These are phyloP conservation scores for Aphidius colemani DNA, from an alignment of 2,888 invertebrate genomes.

Conservation along the genomic window DNA sequence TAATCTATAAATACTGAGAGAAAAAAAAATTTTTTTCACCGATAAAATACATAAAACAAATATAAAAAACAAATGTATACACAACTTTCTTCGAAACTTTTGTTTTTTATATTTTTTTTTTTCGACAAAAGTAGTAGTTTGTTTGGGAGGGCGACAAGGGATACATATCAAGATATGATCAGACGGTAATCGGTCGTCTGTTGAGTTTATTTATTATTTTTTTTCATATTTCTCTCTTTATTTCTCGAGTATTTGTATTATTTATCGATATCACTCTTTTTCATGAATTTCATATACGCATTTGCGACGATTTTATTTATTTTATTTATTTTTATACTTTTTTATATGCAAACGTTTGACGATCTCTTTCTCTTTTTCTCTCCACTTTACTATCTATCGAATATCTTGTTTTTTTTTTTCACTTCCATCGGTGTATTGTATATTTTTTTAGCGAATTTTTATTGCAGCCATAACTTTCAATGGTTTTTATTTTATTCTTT, in stretches of 20 bases:
- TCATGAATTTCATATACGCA: neutral
- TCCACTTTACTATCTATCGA: neutral
- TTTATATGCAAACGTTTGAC: neutral
- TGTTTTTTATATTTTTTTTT: no score
- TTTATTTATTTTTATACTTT: slow-evolving; percentile 1
- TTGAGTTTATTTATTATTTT: neutral
- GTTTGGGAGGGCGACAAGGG: no score
- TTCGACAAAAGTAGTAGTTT: no score
- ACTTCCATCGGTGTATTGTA: slow-evolving; percentile 11
- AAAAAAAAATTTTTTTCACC: no score
- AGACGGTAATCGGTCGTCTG: no score
- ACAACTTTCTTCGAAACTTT: no score
- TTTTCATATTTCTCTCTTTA: neutral
- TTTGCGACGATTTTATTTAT: neutral
- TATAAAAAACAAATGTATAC: no score
- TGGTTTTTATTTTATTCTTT: slow-evolving; percentile 8
- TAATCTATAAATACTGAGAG: no score
- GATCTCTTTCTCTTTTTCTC: no score
- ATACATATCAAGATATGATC: no score
- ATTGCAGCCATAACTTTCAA: slow-evolving; percentile 22
- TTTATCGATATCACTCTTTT: neutral
- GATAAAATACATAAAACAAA: no score
- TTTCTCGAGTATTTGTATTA: slow-evolving; percentile 3
- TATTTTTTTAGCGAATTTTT: slow-evolving; percentile 16
- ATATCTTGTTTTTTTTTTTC: slow-evolving; percentile 1